Base-by-base conservation (phyloP, 2,888 invertebrate genomes). In the Erebia palarica region DNA sequence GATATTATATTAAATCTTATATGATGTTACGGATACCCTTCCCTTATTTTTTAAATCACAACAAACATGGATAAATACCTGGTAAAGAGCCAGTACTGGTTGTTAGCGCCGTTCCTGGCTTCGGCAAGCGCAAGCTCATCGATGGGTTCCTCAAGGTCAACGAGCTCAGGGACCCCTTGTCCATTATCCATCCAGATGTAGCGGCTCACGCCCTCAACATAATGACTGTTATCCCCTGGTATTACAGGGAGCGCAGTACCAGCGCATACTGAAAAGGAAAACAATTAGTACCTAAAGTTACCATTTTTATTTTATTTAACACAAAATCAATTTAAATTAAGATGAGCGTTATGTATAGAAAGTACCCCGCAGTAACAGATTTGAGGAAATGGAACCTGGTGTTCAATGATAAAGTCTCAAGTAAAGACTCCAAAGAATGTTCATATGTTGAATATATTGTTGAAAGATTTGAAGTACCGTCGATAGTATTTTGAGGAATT, bases 121-220 rank as follows among this genome's bases (percentile, higher is more conserved):
- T 63, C 69, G 1, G 82, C 44, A 0, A 80, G 3, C 0, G 82
- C 75, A 21, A 82, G 74, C 21, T 86, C 80, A 1, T 82, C 82
- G 0, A 84, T 84, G 13, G 80, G 84, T 1, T 84, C 78, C 8
- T 82, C 75, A 1, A 92, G 78, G 75, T 93, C 92, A 7, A 91
- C 89, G 1, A 93, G 80, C 0, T 82, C 79, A 0, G 88, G 86
- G 0, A 77, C 78, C 1, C 87, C 90, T 0, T 89, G 81, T n/a
- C 86, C 85, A 78, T 92, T 87, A 1, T 90, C 87, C 85, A 92
- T 90, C 91, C 91, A 92, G 68, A 92, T 83, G 77, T 89, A 93
- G 1, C 87, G 88, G 76, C 90, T 91, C 65, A 84, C 81, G 0
- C 92, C 92, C 75, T 91, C 91, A 5, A 89, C 86, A 79, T 92